These are phyloP conservation scores for Gopherus evgoodei DNA, from an alignment of 2,113 vertebrate species.

Conservation along the genomic window DNA sequence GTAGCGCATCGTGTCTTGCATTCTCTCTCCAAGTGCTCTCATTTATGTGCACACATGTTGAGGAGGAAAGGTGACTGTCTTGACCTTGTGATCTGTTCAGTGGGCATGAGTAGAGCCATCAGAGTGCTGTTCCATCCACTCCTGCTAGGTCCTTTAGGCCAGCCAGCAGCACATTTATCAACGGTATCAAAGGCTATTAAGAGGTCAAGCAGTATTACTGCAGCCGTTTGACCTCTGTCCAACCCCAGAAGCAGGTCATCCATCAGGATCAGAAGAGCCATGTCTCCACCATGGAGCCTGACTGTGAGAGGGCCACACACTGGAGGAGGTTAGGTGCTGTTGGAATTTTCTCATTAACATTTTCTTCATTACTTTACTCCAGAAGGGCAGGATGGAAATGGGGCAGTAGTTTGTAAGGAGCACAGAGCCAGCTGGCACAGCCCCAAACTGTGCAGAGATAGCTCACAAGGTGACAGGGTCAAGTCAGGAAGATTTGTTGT, in stretches of 20 bases:
- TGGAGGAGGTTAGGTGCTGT: background rate
- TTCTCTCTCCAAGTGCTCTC: background rate
- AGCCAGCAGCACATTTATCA: background rate
- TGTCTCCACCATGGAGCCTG: background rate
- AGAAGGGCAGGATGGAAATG: background rate
- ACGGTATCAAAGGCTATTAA: background rate
- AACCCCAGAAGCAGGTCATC: background rate
- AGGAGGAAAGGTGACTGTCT: background rate
- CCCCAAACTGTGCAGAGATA: background rate
- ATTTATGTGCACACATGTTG: background rate
- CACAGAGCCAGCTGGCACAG: background rate
- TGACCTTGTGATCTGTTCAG: background rate
- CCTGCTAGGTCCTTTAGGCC: background rate
- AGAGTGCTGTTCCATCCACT: background rate
- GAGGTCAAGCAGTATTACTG: background rate
- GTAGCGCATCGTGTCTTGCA: background rate
- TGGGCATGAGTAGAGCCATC: background rate
- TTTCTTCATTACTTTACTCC: background rate
- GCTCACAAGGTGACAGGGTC: background rate
- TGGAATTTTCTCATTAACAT: background rate
- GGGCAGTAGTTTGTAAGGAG: background rate
- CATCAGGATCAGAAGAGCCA: background rate
- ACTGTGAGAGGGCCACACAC: accelerated
- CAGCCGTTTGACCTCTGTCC: background rate
- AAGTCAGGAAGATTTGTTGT: background rate